phyloP scores from a whole-genome alignment of 1,140 invertebrate genomes.

The Drosophila lacteicornis region DNA sequence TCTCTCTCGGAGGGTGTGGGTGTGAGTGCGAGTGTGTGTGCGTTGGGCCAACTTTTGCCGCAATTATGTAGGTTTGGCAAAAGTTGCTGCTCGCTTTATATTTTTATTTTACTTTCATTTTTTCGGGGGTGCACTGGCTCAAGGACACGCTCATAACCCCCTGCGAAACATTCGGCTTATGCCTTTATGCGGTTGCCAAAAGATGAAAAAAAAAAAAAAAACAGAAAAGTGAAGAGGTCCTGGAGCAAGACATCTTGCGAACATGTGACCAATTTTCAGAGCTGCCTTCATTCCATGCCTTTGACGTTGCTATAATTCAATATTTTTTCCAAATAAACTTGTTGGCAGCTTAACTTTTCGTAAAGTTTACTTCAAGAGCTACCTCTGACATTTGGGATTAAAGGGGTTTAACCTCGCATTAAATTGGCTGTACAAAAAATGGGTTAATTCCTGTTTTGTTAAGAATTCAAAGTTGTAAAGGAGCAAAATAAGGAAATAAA shows the following conservation, averaged over 20 bases:
- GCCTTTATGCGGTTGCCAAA: slow-evolving; percentile 49
- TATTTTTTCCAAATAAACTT: slow-evolving; percentile 82
- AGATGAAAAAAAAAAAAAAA: slow-evolving; percentile 17
- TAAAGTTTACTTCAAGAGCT: slow-evolving; percentile 60
- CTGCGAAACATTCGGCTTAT: slow-evolving; percentile 51
- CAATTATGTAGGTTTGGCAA: slow-evolving; percentile 80
- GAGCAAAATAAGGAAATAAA: no score
- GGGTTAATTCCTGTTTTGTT: neutral
- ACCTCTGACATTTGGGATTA: slow-evolving; percentile 8
- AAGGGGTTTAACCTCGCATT: neutral
- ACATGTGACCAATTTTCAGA: slow-evolving; percentile 72
- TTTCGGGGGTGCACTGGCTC: slow-evolving; percentile 47
- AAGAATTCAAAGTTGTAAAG: no score
- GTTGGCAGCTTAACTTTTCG: slow-evolving; percentile 82
- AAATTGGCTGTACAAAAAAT: neutral
- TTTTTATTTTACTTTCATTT: slow-evolving; percentile 58
- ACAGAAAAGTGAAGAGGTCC: slow-evolving; percentile 13
- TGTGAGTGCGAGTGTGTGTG: slow-evolving; percentile 36
- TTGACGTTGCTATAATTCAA: slow-evolving; percentile 80
- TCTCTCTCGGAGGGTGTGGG: slow-evolving; percentile 24
- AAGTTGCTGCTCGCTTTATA: slow-evolving; percentile 61
- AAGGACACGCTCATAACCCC: slow-evolving; percentile 60
- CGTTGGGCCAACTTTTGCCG: slow-evolving; percentile 67
- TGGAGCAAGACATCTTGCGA: slow-evolving; percentile 68
- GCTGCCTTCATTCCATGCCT: slow-evolving; percentile 60